Evolutionary conservation across 1,140 invertebrate genomes (phyloP).

Genomic region (Diachasmimorpha longicaudata): DNA sequence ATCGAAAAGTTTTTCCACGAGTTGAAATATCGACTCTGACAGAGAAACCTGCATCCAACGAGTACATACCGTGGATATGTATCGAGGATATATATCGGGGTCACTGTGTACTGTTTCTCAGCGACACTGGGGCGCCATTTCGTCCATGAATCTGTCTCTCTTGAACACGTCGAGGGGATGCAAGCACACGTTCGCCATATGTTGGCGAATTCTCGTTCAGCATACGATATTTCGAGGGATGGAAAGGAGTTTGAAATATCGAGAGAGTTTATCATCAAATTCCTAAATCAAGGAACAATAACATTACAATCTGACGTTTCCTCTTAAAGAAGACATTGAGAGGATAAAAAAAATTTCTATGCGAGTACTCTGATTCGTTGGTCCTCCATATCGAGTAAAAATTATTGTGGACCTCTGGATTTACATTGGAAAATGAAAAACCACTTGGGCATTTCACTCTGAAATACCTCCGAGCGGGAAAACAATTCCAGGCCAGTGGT

Average conservation of each 20-base stretch:
- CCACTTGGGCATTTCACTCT: not conserved
- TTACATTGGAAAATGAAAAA: not conserved
- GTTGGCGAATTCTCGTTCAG: not conserved
- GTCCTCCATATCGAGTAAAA: no score
- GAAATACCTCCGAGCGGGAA: not conserved
- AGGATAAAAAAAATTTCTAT: no score
- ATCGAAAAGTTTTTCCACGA: slow-evolving; percentile 18
- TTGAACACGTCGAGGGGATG: not conserved
- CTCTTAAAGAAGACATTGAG: not conserved
- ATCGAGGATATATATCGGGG: not conserved
- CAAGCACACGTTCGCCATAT: not conserved
- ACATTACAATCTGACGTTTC: not conserved
- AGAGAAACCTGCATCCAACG: not conserved
- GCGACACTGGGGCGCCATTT: slow-evolving; percentile 30
- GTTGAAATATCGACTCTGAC: slow-evolving; percentile 16
- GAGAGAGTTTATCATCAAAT: not conserved
- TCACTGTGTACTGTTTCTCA: not conserved
- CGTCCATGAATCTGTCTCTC: slow-evolving; percentile 31
- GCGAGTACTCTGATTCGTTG: no score
- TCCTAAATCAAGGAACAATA: not conserved
- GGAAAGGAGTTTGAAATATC: not conserved
- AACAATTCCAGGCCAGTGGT: not conserved
- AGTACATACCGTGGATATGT: slow-evolving; percentile 3
- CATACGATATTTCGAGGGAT: not conserved
- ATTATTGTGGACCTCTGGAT: no score